phyloP scores from a whole-genome alignment of 2,797 vertebrate genomes.

The Crenichthys baileyi region DNA sequence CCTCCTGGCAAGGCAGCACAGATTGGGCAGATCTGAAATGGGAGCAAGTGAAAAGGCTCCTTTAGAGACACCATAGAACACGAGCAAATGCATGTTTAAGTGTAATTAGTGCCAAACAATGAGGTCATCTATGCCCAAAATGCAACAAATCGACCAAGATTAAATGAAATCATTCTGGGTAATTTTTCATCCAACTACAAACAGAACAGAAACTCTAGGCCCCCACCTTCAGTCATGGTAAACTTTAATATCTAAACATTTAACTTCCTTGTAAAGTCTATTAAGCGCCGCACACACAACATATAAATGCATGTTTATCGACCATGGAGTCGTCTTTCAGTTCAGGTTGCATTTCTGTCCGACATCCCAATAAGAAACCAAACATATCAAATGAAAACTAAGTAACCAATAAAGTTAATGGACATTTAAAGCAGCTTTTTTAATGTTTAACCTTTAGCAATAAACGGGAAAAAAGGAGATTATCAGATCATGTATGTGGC shows the following conservation, averaged over 20 bases:
- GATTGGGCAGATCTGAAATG: constrained; percentile 97
- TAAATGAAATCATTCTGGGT: not conserved
- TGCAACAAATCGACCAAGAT: not conserved
- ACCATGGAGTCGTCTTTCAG: not conserved
- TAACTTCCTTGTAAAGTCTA: not conserved
- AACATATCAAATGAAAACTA: too few species aligned
- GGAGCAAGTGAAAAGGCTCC: constrained; percentile 38
- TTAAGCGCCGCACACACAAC: not conserved
- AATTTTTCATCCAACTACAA: not conserved
- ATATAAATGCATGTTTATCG: not conserved
- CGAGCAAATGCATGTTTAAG: not conserved
- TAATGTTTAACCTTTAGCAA: too few species aligned
- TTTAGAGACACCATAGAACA: not conserved
- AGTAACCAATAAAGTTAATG: too few species aligned
- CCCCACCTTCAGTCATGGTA: not conserved
- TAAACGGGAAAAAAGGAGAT: not conserved
- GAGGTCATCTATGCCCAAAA: not conserved
- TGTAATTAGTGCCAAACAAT: not conserved
- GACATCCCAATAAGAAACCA: too few species aligned
- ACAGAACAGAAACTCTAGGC: not conserved
- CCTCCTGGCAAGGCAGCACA: constrained; percentile 98
- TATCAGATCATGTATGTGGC: not conserved
- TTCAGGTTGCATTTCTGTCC: too few species aligned
- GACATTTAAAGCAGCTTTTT: too few species aligned
- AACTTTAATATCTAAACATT: not conserved